phyloP scores from a whole-genome alignment of 1,140 invertebrate species.

The Babylonia areolata region DNA sequence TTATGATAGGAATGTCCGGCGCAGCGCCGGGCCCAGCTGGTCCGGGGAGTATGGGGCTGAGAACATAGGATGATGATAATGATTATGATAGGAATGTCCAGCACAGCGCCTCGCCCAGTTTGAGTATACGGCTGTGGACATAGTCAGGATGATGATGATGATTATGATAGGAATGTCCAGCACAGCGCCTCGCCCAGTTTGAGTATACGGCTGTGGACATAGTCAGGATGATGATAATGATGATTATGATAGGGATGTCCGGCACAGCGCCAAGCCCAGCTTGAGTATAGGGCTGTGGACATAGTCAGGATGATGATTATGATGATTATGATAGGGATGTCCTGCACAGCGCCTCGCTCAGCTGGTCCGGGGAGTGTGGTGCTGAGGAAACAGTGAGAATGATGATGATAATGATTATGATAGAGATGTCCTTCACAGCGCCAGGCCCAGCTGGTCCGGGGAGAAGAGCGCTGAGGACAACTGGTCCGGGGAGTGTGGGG shows the following conservation, averaged over 20 bases:
- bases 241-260: not conserved
- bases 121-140: no score
- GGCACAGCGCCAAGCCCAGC: not conserved
- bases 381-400: not conserved
- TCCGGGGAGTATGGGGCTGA: conserved; percentile 15
- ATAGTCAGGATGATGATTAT: no score
- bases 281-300: no score
- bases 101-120: no score
- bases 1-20: not conserved
- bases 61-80: not conserved
- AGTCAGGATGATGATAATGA: not conserved
- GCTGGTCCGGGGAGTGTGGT: not conserved
- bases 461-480: no score
- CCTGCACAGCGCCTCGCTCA: not conserved
- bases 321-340: not conserved
- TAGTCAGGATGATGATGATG: not conserved
- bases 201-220: no score
- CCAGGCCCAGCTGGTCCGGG: no score
- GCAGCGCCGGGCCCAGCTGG: not conserved
- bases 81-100: not conserved
- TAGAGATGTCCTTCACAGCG: no score
- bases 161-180: no score
- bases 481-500: no score
- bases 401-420: not conserved
- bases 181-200: no score